Conservation (phyloP, 2,888 invertebrate genomes). For the Pardosa pseudoannulata region DNA sequence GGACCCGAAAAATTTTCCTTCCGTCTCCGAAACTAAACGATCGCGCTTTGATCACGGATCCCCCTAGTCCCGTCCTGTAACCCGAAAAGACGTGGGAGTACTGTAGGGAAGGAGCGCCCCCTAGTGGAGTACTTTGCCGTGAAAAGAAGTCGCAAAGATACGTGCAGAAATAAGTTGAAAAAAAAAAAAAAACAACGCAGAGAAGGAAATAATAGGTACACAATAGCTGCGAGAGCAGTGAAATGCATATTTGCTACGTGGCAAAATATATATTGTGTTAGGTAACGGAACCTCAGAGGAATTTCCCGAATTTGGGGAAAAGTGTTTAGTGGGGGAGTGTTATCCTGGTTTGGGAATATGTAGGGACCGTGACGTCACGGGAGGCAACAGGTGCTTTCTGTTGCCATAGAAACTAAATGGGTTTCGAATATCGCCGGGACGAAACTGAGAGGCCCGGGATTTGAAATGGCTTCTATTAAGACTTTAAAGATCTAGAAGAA, state of each 20-base stretch:
- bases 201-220: too few relatives aligned
- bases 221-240: too few relatives aligned
- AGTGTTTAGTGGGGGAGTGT: neutral
- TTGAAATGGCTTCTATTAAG: neutral
- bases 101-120: conserved; percentile 13
- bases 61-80: conserved; percentile 2
- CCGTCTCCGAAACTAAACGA: conserved; percentile 48
- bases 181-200: too few relatives aligned
- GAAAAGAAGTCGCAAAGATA: neutral
- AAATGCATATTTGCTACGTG: too few relatives aligned
- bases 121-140: conserved; percentile 1
- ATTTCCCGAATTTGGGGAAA: too few relatives aligned
- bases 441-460: conserved; percentile 6
- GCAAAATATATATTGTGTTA: too few relatives aligned
- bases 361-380: conserved; percentile 41
- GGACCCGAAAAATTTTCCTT: neutral
- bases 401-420: conserved; percentile 43
- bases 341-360: conserved; percentile 14
- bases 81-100: conserved; percentile 48
- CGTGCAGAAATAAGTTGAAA: neutral
- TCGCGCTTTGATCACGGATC: conserved; percentile 32
- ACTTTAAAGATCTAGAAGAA: neutral
- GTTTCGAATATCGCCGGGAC: neutral
- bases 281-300: too few relatives aligned
- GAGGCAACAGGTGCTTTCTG: conserved; percentile 66